Evolutionary conservation across 2,888 invertebrate genomes (phyloP), one percentile per base, ranked within the genome.

Genomic region (Cheilosia grossa): DNA sequence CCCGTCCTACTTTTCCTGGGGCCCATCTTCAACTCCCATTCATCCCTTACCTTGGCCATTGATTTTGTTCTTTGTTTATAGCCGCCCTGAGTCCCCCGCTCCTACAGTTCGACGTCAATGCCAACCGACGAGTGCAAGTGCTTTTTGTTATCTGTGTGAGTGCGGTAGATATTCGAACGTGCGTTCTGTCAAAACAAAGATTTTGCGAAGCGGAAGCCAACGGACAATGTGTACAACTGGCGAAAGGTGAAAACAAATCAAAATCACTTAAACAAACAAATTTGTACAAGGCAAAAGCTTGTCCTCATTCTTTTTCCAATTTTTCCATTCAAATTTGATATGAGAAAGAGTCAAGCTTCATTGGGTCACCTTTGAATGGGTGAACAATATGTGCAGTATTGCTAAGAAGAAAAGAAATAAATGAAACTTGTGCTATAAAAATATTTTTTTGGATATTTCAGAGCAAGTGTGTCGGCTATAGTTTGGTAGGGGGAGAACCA

Each of bases 211-310:
- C 67, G 73, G 79, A 74, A 83, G 49, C 59, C 54, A 70, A 47
- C 44, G n/a, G 21, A 53, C 75, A 75, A 64, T 67, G 67, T 58
- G 77, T 44, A 80, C 80, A 79, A 79, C 79, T 80, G 74, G 53
- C 47, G 59, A 83, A 75, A 83, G 83, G 83, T 83, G 70, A 83
- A 75, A 24, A 19, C 1, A 66, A 47, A 24, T 66, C 1, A 61
- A 44, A 54, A 42, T 37, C 21, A 15, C 13, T 47, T 53, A 40
- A 53, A 64, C 51, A 33, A 61, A 30, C 2, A 30, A 30, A 30
- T 30, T 30, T 9, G 9, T 9, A 30, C 27, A 59, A n/a, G 10
- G 10, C 40, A 21, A 72, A 56, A 24, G 61, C 54, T 70, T 49
- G 64, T 54, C 13, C 37, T 51, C 10, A 24, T 44, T 17, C 17